Percentiles rank a stretch among this genome's conserved stretches.
These are phyloP conservation scores for Diplazon laetatorius DNA, from an alignment of 2,888 invertebrate genomes.

Conservation along the genomic window DNA sequence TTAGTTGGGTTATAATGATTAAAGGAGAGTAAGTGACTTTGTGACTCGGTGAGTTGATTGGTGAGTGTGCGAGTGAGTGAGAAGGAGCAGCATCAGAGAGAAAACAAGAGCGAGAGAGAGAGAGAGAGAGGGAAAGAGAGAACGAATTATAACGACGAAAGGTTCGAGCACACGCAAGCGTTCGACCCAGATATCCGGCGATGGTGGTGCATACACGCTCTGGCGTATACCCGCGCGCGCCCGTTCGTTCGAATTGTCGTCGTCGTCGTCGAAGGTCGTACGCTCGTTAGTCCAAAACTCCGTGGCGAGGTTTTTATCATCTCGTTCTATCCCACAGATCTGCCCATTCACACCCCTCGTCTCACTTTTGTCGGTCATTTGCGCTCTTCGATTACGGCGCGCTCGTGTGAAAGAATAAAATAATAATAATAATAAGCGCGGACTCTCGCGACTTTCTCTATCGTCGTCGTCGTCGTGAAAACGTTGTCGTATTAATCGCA, in stretches of 20 bases:
- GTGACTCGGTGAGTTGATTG: no score
- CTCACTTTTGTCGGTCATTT: background rate
- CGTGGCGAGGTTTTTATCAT: background rate
- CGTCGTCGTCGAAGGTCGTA: conserved; percentile 50
- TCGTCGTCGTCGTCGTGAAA: conserved; percentile 28
- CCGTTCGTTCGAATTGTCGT: conserved; percentile 34
- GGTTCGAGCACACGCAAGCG: conserved; percentile 54
- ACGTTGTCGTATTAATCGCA: conserved; percentile 29
- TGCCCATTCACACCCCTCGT: no score
- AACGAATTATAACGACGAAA: conserved; percentile 52
- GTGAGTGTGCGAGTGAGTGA: no score
- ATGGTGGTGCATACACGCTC: conserved; percentile 15
- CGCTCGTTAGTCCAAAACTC: conserved; percentile 52
- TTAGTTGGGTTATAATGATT: no score
- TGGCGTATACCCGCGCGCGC: conserved; percentile 8
- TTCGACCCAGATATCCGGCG: conserved; percentile 54
- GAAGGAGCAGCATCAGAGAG: no score
- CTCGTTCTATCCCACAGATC: no score
- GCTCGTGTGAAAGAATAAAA: conserved; percentile 54
- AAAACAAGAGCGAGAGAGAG: background rate
- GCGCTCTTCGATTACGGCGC: background rate
- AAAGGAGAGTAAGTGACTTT: no score
- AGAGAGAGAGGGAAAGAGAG: conserved; percentile 36
- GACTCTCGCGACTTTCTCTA: conserved; percentile 51
- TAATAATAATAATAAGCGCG: no score